These are phyloP conservation scores for Amblyjoppa proteus DNA, from an alignment of 2,888 invertebrate species.

Conservation along the genomic window DNA sequence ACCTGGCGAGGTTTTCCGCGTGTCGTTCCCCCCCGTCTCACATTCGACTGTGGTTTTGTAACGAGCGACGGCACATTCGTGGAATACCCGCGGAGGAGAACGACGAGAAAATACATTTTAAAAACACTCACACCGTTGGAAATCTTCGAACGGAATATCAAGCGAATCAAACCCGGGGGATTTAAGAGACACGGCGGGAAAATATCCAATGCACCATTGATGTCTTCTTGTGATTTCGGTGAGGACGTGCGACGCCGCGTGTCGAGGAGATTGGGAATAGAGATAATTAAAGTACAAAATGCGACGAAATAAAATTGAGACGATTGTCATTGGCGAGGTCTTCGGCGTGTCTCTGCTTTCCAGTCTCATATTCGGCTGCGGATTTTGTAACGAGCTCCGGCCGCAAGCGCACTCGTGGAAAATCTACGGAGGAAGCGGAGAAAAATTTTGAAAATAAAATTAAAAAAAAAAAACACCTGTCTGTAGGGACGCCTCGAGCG, in stretches of 20 bases:
- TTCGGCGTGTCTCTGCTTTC: slow-evolving; percentile 33
- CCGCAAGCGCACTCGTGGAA: neutral
- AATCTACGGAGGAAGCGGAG: neutral
- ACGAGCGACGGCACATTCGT: slow-evolving; percentile 1
- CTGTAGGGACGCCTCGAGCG: neutral
- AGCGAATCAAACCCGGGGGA: neutral
- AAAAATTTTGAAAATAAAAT: neutral
- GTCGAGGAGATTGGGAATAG: neutral
- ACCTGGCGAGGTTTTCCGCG: slow-evolving; percentile 46
- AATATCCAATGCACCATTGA: slow-evolving; percentile 12
- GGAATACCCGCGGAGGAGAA: slow-evolving; percentile 9
- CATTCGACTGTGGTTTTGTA: slow-evolving; percentile 28
- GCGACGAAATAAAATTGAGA: slow-evolving; percentile 71
- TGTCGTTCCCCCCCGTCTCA: slow-evolving; percentile 30
- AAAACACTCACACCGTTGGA: neutral
- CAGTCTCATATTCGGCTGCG: slow-evolving; percentile 24
- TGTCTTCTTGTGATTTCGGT: slow-evolving; percentile 55
- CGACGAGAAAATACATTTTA: neutral
- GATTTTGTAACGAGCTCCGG: slow-evolving; percentile 47
- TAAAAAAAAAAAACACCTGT: neutral
- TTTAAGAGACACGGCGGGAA: slow-evolving; percentile 23
- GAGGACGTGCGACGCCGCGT: slow-evolving; percentile 33
- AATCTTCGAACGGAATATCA: neutral
- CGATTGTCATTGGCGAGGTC: slow-evolving; percentile 75
- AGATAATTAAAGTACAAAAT: no score